Base-by-base conservation (phyloP, 1,140 invertebrate species). In the Parapsyche elsis region DNA sequence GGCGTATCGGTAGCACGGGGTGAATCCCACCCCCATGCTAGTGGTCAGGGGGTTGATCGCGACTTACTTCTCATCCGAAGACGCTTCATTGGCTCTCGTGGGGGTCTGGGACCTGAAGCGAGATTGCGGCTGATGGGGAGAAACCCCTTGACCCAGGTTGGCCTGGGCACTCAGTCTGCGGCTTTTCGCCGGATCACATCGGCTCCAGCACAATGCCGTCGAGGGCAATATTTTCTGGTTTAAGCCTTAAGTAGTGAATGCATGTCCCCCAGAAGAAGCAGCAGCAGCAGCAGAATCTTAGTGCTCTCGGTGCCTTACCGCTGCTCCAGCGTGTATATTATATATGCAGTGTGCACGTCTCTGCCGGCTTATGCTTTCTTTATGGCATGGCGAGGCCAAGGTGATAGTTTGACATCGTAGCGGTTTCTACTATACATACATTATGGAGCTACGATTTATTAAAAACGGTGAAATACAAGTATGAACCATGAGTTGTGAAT, bases 201-300 rank as follows among this genome's bases (percentile, higher is more conserved):
- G 81, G 73, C 81, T 79, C 45, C 67, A 14, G 23, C 71, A 80
- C 79, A 82, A 82, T 82, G 81, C 79, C 79, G 73, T 64, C 71
- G 76, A 82, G 81, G 53, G 81, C 71, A 82, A 82, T 82, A 82
- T 82, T 82, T 82, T 82, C 81, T 78, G 81, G 76, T 82, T 82
- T 82, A 82, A 80, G 81, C 75, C 49, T 77, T 82, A 80, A 82
- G 81, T 80, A 82, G 75, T 78, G 79, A 82, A 82, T 82, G 76
- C 81, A 82, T 82, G 81, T 80, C 81, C 78, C 76, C 79, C 71
- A 73, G 74, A 71, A 77, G 74, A 67, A 61, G 53, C 71, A n/a
- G 38, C 38, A 10, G 59, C 7, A 46, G 23, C 30, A 38, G 30
- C 30, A 38, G 7, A 38, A 38, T 1, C 30, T n/a, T n/a, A 38